Evolutionary conservation across 2,113 vertebrate species (phyloP), one percentile per base, ranked within the genome.

Genomic region (Campylomormyrus tamandua): DNA sequence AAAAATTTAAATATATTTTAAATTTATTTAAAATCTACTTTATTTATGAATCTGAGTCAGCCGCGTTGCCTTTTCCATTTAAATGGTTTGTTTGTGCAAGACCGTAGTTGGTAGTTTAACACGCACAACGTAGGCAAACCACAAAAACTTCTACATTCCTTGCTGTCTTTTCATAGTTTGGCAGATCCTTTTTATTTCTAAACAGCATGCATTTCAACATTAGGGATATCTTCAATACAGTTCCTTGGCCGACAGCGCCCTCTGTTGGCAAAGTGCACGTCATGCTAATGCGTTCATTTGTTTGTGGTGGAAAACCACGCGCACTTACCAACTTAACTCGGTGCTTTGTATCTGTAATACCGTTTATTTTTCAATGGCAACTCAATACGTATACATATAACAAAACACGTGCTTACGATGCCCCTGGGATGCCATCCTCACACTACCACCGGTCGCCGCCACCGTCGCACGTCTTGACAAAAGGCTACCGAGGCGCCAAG

Each of bases 371-470:
- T 49, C 3, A 85, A n/a, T 48, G 42, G 24, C 45, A 48, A 66
- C 5, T 87, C n/a, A n/a, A 11, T 56, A 24, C 39, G 31, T 27
- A 48, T 48, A 85, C 21, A 85, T 21, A n/a, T 48, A 19, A 85
- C 19, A 35, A 52, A 87, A 53, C 27, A 53, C 46, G 52, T 15
- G 24, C 62, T 88, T 89, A 93, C 93, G 91, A 17, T 94, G 90
- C 1, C 93, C 91, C 48, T 95, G 95, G 90, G 93, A 94, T 56
- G 93, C 88, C 93, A 93, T 93, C 90, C 93, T 94, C 52, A 58
- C 90, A 85, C 91, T 92, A 90, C 89, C 70, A 87, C n/a, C 66
- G 83, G 89, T 89, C 56, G 94, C 21, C 8, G 93, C 90, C 5
- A 86, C 87, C 0, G 90, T 49, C 17, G 89, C 91, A 7, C 92